Base-by-base conservation (phyloP, 2,113 vertebrate species). In the Pedetes capensis region DNA sequence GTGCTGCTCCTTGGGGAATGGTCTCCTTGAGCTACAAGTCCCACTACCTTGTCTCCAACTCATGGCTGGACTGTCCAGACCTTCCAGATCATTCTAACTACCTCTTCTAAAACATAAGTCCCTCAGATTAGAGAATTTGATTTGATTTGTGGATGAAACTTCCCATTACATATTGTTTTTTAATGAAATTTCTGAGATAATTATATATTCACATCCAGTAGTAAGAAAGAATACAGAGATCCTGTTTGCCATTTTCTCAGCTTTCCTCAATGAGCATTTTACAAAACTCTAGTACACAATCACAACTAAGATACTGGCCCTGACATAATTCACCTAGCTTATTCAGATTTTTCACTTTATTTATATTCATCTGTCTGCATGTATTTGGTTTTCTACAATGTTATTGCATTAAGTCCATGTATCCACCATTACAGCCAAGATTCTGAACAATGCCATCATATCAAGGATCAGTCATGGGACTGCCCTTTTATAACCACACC, bases 241-340 rank as follows among this genome's bases (percentile, higher is more conserved):
- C 17, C 32, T 22, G 5, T 82, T 78, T 78, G 80, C 8, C 10
- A 39, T 93, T 71, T 53, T n/a, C 63, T 11, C 13, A 55, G 25
- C 9, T 93, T 94, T 95, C 25, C 23, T 13, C 12, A 80, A 11
- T 29, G 66, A 59, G 72, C 18, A 57, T 80, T 94, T 93, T 79
- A 13, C 64, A 94, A 89, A 96, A 87, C 8, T 91, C 27, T 75
- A 82, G 39, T 72, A 13, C 87, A 49, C 27, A 76, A 89, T 29
- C 29, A 55, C 51, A 85, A 63, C 34, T 44, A 47, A 2, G 49
- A 72, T 71, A 81, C 22, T 72, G 71, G 42, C 17, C n/a, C 78
- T 83, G 76, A 76, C 42, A 80, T 1, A 84, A 84, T 44, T 71
- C 37, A 95, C 34, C n/a, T 25, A 68, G 59, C 12, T 61, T 91